Evolutionary conservation across 30 jellyfish, hydroid and myxozoan genomes (phyloP).

Genomic region (Cassiopea andromeda): DNA sequence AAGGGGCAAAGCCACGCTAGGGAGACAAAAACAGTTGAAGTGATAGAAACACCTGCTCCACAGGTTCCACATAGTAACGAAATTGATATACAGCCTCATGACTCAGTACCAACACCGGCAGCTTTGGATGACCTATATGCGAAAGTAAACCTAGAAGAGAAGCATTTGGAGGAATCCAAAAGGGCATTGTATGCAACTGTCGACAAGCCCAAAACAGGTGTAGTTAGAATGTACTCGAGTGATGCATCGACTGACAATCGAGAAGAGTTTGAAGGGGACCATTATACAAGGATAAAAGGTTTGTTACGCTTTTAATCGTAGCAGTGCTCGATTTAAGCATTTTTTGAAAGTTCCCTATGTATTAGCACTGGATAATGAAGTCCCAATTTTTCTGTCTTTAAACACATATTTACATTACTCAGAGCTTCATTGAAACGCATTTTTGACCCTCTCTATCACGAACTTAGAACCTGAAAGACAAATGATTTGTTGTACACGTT

Average conservation of each 20-base stretch:
- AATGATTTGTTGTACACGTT: too few species aligned
- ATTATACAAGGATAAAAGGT: constrained; percentile 52
- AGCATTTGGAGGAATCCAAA: constrained; percentile 45
- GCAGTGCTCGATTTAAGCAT: neutral
- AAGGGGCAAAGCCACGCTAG: neutral
- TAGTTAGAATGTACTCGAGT: constrained; percentile 4
- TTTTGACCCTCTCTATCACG: too few species aligned
- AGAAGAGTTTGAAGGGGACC: constrained; percentile 62
- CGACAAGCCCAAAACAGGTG: constrained; percentile 50
- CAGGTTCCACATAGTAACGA: neutral
- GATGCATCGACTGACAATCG: constrained; percentile 3
- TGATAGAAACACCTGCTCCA: neutral
- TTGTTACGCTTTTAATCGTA: neutral
- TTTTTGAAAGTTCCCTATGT: neutral
- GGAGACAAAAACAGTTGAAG: neutral
- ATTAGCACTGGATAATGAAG: too few species aligned
- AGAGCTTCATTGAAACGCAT: too few species aligned
- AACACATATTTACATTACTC: too few species aligned
- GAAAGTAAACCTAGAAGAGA: constrained; percentile 53
- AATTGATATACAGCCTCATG: neutral
- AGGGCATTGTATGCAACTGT: constrained; percentile 63
- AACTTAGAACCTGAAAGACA: too few species aligned
- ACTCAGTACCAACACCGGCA: neutral
- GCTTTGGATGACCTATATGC: constrained; percentile 48
- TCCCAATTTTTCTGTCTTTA: too few species aligned